These are phyloP conservation scores for Aptenodytes patagonicus DNA, from an alignment of 2,113 vertebrate genomes.

Conservation along the genomic window DNA sequence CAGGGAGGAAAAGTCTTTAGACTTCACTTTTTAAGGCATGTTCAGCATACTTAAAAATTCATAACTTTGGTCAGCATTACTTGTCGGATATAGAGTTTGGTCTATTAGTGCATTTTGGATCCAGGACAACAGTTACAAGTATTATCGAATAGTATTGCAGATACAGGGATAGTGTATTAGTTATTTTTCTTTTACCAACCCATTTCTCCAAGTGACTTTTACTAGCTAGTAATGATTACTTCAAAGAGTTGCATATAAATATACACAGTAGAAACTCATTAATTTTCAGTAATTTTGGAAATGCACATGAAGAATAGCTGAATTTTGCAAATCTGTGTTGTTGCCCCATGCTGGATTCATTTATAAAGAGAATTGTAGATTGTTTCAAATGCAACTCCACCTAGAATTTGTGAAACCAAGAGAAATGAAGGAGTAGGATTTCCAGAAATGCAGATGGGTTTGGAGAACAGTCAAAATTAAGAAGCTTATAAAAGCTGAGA, in stretches of 20 bases:
- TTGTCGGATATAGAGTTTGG: background rate
- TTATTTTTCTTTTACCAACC: background rate
- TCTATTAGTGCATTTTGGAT: background rate
- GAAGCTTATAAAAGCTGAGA: background rate
- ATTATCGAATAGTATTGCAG: background rate
- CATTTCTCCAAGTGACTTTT: background rate
- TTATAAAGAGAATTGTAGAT: background rate
- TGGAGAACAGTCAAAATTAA: background rate
- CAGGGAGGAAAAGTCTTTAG: background rate
- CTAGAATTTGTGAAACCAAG: background rate
- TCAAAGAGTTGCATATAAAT: slow-evolving; percentile 23
- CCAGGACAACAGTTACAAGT: background rate
- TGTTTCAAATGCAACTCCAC: background rate
- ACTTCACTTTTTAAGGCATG: background rate
- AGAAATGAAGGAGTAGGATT: background rate
- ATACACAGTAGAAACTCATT: background rate
- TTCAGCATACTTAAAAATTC: background rate
- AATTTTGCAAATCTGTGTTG: background rate
- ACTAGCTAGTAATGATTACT: background rate
- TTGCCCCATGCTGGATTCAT: background rate
- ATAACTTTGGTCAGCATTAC: background rate
- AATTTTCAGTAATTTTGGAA: slow-evolving; percentile 20
- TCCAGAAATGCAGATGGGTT: background rate
- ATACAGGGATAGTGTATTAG: background rate
- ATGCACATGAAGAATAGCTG: background rate